phyloP scores from a whole-genome alignment of 2,888 invertebrate genomes.

The Caenorhabditis macrosperma region DNA sequence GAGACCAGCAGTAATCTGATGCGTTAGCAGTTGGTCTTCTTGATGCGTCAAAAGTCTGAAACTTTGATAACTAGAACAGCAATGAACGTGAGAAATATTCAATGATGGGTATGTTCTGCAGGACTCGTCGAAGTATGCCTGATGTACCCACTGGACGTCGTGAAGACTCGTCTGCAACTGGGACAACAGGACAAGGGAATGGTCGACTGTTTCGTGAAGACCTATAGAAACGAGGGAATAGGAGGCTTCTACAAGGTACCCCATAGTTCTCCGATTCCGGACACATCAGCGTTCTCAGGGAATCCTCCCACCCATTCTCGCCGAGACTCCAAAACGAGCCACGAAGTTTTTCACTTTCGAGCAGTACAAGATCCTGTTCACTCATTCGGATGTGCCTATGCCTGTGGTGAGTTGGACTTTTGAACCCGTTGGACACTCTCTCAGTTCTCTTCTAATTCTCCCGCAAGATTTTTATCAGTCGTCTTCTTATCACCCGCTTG shows the following conservation, averaged over 20 bases:
- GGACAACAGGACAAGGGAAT: slow-evolving; percentile 86
- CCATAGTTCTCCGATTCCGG: background rate
- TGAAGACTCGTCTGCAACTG: slow-evolving; percentile 92
- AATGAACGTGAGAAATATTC: too few relatives aligned
- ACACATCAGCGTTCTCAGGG: slow-evolving; percentile 84
- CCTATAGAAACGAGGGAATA: slow-evolving; percentile 89
- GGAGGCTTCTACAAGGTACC: slow-evolving; percentile 72
- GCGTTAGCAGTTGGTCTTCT: too few relatives aligned
- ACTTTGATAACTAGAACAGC: too few relatives aligned
- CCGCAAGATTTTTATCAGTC: slow-evolving; percentile 3
- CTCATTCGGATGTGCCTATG: slow-evolving; percentile 83
- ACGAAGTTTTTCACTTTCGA: slow-evolving; percentile 95
- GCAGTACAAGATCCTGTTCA: slow-evolving; percentile 90
- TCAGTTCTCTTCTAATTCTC: slow-evolving; percentile 4
- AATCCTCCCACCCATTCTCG: slow-evolving; percentile 92
- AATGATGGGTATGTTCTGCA: too few relatives aligned
- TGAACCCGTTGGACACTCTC: background rate
- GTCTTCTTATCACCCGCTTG: background rate
- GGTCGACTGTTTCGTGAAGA: slow-evolving; percentile 90
- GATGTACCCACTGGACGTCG: slow-evolving; percentile 95
- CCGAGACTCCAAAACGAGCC: slow-evolving; percentile 95
- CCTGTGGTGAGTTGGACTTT: slow-evolving; percentile 50
- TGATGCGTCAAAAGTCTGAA: too few relatives aligned
- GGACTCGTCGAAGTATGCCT: slow-evolving; percentile 92
- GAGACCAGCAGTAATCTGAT: too few relatives aligned